phyloP scores from a whole-genome alignment of 2,113 vertebrate species.

The Aspiorhynchus laticeps region DNA sequence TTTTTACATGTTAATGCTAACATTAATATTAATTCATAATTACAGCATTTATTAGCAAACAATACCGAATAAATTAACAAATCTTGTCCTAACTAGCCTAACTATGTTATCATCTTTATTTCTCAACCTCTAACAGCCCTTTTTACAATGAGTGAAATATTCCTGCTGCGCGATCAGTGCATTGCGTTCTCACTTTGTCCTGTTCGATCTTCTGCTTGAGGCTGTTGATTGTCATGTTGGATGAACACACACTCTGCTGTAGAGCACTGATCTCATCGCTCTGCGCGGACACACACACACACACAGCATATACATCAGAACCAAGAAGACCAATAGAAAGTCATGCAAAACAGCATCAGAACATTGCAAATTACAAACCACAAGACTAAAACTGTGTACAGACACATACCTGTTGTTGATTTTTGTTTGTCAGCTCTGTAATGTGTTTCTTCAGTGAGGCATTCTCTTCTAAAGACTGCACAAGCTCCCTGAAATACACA shows the following conservation, averaged over 20 bases:
- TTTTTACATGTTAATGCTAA: background rate
- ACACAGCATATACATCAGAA: background rate
- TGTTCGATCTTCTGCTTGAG: slow-evolving; percentile 83
- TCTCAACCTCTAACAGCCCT: background rate
- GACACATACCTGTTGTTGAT: slow-evolving; percentile 84
- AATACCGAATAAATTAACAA: background rate
- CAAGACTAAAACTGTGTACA: background rate
- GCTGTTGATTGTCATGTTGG: slow-evolving; percentile 72
- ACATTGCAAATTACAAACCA: background rate
- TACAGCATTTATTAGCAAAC: background rate
- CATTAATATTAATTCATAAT: background rate
- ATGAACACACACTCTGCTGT: slow-evolving; percentile 75
- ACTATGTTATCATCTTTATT: background rate
- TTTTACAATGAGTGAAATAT: background rate
- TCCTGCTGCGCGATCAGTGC: background rate
- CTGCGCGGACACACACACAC: slow-evolving; percentile 58
- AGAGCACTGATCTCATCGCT: slow-evolving; percentile 73
- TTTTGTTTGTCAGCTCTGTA: slow-evolving; percentile 71
- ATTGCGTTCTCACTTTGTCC: slow-evolving; percentile 80
- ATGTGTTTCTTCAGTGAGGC: slow-evolving; percentile 80
- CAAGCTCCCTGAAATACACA: slow-evolving; percentile 78
- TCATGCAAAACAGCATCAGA: background rate
- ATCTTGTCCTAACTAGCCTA: background rate
- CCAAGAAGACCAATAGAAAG: background rate
- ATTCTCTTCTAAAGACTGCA: slow-evolving; percentile 81